These are phyloP conservation scores for Bufo gargarizans DNA, from an alignment of 2,113 vertebrate species.

Conservation along the genomic window DNA sequence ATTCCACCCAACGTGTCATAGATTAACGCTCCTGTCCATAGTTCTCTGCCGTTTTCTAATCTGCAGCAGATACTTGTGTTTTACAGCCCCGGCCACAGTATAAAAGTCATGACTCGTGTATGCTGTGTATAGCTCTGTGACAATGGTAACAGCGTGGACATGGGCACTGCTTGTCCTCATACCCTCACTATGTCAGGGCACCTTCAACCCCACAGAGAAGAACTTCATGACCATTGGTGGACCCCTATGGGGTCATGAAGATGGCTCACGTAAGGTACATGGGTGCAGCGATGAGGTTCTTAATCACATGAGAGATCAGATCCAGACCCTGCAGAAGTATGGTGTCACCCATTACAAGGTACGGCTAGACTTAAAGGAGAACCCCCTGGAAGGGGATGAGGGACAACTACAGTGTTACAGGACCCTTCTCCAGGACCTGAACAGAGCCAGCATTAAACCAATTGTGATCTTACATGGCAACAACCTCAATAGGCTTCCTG, in stretches of 20 bases:
- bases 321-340: slow-evolving; percentile 66
- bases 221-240: slow-evolving; percentile 78
- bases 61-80: slow-evolving; percentile 59
- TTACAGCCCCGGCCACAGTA: slow-evolving; percentile 58
- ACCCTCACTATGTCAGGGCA: slow-evolving; percentile 58
- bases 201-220: slow-evolving; percentile 53
- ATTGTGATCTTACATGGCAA: slow-evolving; percentile 76
- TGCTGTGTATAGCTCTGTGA: slow-evolving; percentile 44
- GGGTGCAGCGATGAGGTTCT: slow-evolving; percentile 65
- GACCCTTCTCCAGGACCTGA: slow-evolving; percentile 73
- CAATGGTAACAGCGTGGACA: slow-evolving; percentile 71
- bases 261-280: not conserved
- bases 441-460: slow-evolving; percentile 69
- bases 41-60: slow-evolving; percentile 41
- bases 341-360: slow-evolving; percentile 84
- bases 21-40: not conserved
- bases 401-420: slow-evolving; percentile 73
- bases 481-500: rapidly evolving
- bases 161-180: slow-evolving; percentile 63
- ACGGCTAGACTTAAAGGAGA: slow-evolving; percentile 75
- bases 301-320: slow-evolving; percentile 64
- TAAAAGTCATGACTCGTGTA: slow-evolving; percentile 54
- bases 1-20: not conserved
- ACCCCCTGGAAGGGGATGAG: slow-evolving; percentile 55
- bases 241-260: slow-evolving; percentile 68